A percentile compares a stretch with the other conserved stretches of the same genome.
Conservation (phyloP, 2,888 invertebrate genomes). For the Drosophila helvetica region DNA sequence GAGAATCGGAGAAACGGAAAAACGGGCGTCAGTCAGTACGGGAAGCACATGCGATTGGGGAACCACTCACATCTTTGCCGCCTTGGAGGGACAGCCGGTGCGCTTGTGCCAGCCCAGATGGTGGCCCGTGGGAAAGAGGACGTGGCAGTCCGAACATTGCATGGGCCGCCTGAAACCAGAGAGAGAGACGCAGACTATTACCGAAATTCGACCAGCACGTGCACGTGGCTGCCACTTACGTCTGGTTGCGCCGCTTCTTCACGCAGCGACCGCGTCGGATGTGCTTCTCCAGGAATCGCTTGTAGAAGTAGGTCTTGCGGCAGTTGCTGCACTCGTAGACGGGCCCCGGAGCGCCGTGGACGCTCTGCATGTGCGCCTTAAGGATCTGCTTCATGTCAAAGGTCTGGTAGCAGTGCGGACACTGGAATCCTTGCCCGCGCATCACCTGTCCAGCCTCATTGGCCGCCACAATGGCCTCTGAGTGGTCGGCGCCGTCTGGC, state of each 20-base stretch:
- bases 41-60: not conserved
- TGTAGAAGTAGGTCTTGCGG: conserved; percentile 83
- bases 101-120: conserved; percentile 84
- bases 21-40: not conserved
- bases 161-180: conserved; percentile 79
- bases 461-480: not conserved
- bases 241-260: conserved; percentile 83
- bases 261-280: conserved; percentile 83
- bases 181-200: not conserved
- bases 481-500: conserved; percentile 12
- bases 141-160: conserved; percentile 83
- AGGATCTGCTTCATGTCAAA: conserved; percentile 83
- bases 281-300: conserved; percentile 83
- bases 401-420: conserved; percentile 81
- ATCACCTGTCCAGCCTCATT: conserved; percentile 10
- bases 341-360: conserved; percentile 82
- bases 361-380: conserved; percentile 83
- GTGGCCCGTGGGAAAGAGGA: conserved; percentile 83
- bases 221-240: conserved; percentile 67
- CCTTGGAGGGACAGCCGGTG: conserved; percentile 83
- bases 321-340: conserved; percentile 83
- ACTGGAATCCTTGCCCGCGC: conserved; percentile 75
- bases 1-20: not conserved
- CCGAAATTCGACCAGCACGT: rapidly evolving
- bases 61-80: conserved; percentile 80